Base-by-base conservation (phyloP, 2,888 invertebrate genomes). In the Drosophila tripunctata region DNA sequence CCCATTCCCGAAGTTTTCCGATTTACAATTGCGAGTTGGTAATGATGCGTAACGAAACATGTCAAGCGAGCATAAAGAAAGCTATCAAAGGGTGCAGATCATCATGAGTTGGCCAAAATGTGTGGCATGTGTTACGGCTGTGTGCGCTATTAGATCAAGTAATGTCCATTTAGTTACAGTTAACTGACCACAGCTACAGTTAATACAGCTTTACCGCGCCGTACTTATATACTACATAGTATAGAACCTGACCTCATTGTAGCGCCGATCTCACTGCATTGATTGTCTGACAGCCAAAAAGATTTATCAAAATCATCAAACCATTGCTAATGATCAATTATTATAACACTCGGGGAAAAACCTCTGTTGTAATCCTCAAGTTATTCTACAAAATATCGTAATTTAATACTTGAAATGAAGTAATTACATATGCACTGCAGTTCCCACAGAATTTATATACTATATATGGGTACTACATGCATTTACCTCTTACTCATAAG, bases 1-100 rank as follows among this genome's bases (percentile, higher is more conserved):
- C 27, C 10, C 3, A 10, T 10, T 27, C 10, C 1, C 10, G 27
- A 10, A 10, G 15, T n/a, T 31, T 10, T 10, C 19, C 63, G n/a
- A 21, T 21, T 43, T 17, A 30, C 44, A 44, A 57, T 65, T 77
- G 41, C 43, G 43, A 36, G 41, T 52, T 61, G 65, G 74, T 79
- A 84, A 81, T 81, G 84, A 75, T 65, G 75, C 78, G 84, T 70
- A 67, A 65, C 75, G 45, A 57, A 64, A 52, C 60, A 31, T 52
- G 68, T 44, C 56, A 31, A 57, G 55, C 40, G 36, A 31, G n/a
- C n/a, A 7, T 36, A 33, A 6, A 14, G 12, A n/a, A 17, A n/a
- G 17, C 40, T 22, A 40, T 22, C 12, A n/a, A 12, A 33, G 33
- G n/a, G 10, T 14, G 33, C 22, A 22, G 40, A 40, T 40, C 40